Percentiles rank a stretch among this genome's conserved stretches.
Conservation (phyloP, 2,113 vertebrate species). For the Zapornia atra region DNA sequence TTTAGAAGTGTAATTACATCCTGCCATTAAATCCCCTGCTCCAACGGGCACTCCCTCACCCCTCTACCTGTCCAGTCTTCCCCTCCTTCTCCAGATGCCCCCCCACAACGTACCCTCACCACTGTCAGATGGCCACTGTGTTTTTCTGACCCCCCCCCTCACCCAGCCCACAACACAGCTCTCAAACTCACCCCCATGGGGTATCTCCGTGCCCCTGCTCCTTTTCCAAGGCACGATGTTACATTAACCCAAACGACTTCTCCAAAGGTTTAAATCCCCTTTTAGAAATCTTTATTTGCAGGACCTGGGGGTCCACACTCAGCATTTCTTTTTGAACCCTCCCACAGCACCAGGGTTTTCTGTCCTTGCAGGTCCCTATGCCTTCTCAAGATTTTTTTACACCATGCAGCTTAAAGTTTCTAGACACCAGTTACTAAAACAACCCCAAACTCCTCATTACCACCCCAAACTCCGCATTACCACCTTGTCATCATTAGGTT, state of each 20-base stretch:
- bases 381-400: not conserved
- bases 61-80: not conserved
- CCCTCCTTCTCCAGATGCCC: not conserved
- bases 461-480: fast-evolving
- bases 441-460: fast-evolving
- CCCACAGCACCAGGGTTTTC: not conserved
- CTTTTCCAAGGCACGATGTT: not conserved
- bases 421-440: not conserved
- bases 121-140: fast-evolving
- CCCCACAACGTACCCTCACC: fast-evolving
- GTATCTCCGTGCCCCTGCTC: fast-evolving
- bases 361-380: fast-evolving
- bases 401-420: not conserved
- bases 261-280: not conserved
- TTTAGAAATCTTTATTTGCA: not conserved
- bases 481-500: not conserved
- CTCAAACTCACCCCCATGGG: not conserved
- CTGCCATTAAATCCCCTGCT: not conserved
- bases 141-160: not conserved
- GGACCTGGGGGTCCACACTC: not conserved
- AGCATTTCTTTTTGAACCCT: not conserved
- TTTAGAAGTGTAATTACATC: not conserved
- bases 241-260: not conserved
- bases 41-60: fast-evolving
- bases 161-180: not conserved